A percentile compares a stretch with the other conserved stretches of the same genome.
phyloP scores from a whole-genome alignment of 2,888 invertebrate species.

The Petrolisthes manimaculis region DNA sequence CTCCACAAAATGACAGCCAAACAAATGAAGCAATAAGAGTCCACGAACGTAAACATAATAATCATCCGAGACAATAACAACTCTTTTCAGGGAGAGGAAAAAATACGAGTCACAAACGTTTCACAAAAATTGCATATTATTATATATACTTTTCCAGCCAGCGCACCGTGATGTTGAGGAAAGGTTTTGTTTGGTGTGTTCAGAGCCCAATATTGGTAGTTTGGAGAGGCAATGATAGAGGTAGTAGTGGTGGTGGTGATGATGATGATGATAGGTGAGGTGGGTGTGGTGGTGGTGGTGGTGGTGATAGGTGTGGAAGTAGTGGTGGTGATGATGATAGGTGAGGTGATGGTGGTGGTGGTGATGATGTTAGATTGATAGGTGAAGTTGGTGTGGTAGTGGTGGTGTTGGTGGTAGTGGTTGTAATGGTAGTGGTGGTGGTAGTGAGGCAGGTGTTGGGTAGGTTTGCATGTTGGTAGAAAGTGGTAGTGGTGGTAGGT shows the following conservation, averaged over 20 bases:
- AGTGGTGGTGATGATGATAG: too few relatives aligned
- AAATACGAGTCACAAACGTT: too few relatives aligned
- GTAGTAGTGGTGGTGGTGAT: background rate
- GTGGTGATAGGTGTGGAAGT: background rate
- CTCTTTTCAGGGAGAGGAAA: too few relatives aligned
- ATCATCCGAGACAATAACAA: too few relatives aligned
- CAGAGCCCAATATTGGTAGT: too few relatives aligned
- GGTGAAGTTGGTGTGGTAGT: background rate
- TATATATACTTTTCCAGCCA: too few relatives aligned
- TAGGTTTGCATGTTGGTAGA: background rate
- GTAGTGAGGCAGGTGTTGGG: background rate
- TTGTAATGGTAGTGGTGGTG: background rate
- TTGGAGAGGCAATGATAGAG: conserved; percentile 25
- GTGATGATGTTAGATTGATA: conserved; percentile 2
- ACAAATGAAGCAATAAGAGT: background rate
- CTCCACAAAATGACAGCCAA: background rate
- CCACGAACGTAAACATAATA: too few relatives aligned
- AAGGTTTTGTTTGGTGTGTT: too few relatives aligned
- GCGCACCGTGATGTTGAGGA: too few relatives aligned
- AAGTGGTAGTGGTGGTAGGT: background rate
- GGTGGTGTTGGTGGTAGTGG: background rate
- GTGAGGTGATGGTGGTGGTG: background rate
- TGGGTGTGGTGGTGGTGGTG: background rate
- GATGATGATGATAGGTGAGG: background rate
- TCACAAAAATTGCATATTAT: too few relatives aligned